These are phyloP conservation scores for Gymnorhina tibicen DNA, from an alignment of 2,113 vertebrate genomes.

Conservation along the genomic window DNA sequence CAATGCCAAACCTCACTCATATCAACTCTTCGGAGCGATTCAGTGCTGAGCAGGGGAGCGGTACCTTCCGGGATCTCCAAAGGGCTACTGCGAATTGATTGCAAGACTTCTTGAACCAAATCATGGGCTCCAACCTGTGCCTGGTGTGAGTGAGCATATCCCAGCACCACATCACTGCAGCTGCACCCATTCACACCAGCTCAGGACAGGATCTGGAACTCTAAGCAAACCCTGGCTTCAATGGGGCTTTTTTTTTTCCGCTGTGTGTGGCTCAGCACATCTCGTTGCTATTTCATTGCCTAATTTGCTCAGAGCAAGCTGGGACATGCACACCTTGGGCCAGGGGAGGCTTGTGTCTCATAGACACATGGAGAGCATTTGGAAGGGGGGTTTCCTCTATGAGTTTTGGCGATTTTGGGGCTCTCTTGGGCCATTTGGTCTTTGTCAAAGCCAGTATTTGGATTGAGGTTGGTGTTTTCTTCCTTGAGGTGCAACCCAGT, in stretches of 20 bases:
- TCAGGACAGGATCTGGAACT: neutral
- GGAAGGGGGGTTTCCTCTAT: neutral
- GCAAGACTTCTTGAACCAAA: neutral
- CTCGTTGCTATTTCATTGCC: neutral
- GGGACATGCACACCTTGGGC: neutral
- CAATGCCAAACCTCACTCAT: neutral
- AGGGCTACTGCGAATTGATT: neutral
- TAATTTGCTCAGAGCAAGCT: neutral
- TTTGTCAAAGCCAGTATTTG: neutral
- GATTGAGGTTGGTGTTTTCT: neutral
- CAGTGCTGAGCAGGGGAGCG: neutral
- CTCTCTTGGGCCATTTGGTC: neutral
- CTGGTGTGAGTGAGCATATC: neutral
- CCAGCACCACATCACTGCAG: accelerated
- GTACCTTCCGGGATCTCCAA: neutral
- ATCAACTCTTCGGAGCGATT: neutral
- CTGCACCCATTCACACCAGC: neutral
- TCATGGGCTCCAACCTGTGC: neutral
- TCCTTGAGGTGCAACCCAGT: neutral
- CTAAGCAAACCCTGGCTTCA: neutral
- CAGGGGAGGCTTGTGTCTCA: neutral
- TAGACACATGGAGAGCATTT: neutral
- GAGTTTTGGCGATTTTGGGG: neutral
- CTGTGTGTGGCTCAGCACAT: neutral
- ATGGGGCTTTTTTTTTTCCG: accelerated